Evolutionary conservation across 2,113 vertebrate species (phyloP).

Genomic region (Irena cyanogastra): DNA sequence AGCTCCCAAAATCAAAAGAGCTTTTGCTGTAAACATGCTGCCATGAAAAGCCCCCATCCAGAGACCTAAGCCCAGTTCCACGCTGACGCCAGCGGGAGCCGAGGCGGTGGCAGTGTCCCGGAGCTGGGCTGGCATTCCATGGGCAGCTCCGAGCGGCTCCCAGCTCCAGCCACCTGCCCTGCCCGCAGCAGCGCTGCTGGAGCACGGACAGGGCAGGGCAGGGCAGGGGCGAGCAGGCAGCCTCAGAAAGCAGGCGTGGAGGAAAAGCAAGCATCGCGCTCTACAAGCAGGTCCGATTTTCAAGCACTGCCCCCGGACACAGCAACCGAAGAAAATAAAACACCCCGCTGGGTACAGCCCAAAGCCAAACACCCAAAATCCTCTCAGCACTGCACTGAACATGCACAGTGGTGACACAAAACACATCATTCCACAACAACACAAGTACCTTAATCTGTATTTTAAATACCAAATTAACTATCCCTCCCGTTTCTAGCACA

Average conservation of each 20-base stretch:
- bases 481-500: neutral
- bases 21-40: neutral
- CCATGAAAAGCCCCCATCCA: neutral
- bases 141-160: neutral
- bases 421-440: neutral
- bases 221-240: neutral
- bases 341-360: neutral
- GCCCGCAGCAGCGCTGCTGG: neutral
- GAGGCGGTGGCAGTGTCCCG: accelerated
- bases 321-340: neutral
- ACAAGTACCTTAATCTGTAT: neutral
- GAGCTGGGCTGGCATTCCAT: accelerated
- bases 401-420: neutral
- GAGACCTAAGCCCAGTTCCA: neutral
- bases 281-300: neutral
- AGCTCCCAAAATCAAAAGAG: neutral
- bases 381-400: neutral
- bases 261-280: neutral
- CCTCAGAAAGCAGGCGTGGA: neutral
- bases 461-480: neutral
- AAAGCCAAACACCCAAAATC: neutral
- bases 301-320: neutral
- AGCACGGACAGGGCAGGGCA: neutral
- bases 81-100: accelerated
- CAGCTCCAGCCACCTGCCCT: neutral